A percentile compares a stretch with the other conserved stretches of the same genome.
Evolutionary conservation across 2,113 vertebrate genomes (phyloP).

Genomic region (Lycocorax pyrrhopterus): DNA sequence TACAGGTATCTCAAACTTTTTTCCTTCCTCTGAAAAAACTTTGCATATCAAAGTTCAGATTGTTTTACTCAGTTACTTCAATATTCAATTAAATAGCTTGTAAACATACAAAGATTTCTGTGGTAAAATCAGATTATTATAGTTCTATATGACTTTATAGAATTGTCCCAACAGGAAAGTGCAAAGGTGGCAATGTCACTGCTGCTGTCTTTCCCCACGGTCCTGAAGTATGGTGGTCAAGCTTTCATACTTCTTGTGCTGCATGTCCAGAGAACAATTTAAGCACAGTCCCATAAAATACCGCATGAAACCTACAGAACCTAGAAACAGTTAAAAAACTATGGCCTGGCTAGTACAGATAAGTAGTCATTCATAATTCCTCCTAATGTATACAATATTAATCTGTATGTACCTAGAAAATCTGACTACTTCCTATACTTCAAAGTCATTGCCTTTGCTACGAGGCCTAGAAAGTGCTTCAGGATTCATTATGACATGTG

Average conservation of each 20-base stretch:
- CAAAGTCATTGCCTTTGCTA: constrained; percentile 73
- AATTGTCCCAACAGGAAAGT: not conserved
- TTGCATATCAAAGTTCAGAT: not conserved
- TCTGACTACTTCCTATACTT: constrained; percentile 71
- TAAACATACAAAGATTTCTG: constrained; percentile 15
- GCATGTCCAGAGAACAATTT: constrained; percentile 17
- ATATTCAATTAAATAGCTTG: not conserved
- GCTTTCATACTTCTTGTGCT: not conserved
- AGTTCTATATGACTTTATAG: not conserved
- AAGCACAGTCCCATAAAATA: not conserved
- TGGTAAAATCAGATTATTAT: not conserved
- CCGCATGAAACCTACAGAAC: not conserved
- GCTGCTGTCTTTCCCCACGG: not conserved
- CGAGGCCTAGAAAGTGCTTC: constrained; percentile 72
- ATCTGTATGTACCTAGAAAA: constrained; percentile 75
- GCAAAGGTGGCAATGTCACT: not conserved
- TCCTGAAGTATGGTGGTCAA: not conserved
- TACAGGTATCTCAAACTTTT: not conserved
- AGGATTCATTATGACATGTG: constrained; percentile 79
- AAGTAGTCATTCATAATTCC: constrained; percentile 74
- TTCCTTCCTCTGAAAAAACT: not conserved
- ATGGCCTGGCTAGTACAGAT: constrained; percentile 60
- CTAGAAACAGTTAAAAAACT: constrained; percentile 62
- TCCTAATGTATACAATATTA: constrained; percentile 73
- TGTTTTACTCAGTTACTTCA: not conserved